These are phyloP conservation scores for Tiliqua scincoides DNA, from an alignment of 2,113 vertebrate species.

Conservation along the genomic window DNA sequence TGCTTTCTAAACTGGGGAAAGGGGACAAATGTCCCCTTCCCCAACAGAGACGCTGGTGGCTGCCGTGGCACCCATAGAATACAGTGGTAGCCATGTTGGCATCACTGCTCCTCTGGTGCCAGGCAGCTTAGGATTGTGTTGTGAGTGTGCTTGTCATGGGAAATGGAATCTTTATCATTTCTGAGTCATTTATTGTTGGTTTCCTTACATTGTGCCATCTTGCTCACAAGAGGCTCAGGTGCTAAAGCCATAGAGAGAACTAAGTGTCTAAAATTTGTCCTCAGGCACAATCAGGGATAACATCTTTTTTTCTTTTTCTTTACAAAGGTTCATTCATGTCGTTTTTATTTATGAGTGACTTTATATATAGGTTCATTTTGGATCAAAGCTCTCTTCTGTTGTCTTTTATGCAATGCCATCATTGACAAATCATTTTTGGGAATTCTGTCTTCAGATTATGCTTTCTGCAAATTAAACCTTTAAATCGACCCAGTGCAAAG, in stretches of 20 bases:
- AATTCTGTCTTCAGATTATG: not conserved
- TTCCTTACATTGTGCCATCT: not conserved
- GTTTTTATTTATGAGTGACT: conserved; percentile 21
- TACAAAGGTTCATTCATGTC: not conserved
- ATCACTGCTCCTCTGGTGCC: too few relatives aligned
- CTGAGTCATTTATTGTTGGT: conserved; percentile 3
- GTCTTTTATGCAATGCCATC: conserved; percentile 32
- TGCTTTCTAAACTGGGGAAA: too few relatives aligned
- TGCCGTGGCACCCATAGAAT: too few relatives aligned
- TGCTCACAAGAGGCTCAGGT: not conserved
- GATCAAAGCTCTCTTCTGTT: conserved; percentile 19
- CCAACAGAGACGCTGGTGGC: too few relatives aligned
- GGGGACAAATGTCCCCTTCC: too few relatives aligned
- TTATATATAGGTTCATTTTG: conserved; percentile 13
- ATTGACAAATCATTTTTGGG: conserved; percentile 7
- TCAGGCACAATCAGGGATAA: not conserved
- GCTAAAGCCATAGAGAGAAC: not conserved
- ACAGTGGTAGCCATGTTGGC: too few relatives aligned
- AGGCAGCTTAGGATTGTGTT: too few relatives aligned
- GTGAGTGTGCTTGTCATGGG: too few relatives aligned
- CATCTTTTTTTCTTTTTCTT: not conserved
- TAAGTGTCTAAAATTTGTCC: not conserved
- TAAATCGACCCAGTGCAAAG: too few relatives aligned
- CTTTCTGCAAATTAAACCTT: too few relatives aligned
- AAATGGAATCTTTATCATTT: not conserved